phyloP scores from a whole-genome alignment of 2,888 invertebrate genomes.

The Eutolmus rufibarbis region DNA sequence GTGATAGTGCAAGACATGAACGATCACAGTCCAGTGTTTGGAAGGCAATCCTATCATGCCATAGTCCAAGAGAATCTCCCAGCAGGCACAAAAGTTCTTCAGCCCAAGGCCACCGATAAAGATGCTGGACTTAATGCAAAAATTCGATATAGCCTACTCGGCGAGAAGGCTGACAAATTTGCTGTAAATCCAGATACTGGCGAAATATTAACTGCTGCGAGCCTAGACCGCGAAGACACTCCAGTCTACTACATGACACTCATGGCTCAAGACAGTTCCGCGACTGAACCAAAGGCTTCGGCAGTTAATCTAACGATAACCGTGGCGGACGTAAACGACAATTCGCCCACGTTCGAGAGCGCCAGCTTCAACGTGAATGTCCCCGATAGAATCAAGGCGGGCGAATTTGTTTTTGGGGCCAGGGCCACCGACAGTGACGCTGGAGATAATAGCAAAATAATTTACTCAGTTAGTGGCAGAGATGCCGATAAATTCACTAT shows the following conservation, averaged over 20 bases:
- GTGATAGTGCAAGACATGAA: slow-evolving; percentile 93
- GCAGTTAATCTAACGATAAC: slow-evolving; percentile 83
- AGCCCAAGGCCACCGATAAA: slow-evolving; percentile 80
- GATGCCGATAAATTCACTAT: slow-evolving; percentile 81
- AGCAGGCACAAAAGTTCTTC: slow-evolving; percentile 77
- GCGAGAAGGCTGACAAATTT: slow-evolving; percentile 83
- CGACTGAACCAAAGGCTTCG: slow-evolving; percentile 82
- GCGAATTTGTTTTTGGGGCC: slow-evolving; percentile 90
- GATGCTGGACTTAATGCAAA: slow-evolving; percentile 86
- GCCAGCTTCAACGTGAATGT: slow-evolving; percentile 80
- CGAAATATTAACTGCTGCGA: slow-evolving; percentile 74
- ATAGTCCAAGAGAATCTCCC: slow-evolving; percentile 84
- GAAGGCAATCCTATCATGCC: slow-evolving; percentile 79
- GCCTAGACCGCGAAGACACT: slow-evolving; percentile 81
- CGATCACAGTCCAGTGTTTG: slow-evolving; percentile 90
- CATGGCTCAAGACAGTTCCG: slow-evolving; percentile 88
- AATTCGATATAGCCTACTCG: slow-evolving; percentile 83
- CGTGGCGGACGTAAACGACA: slow-evolving; percentile 85
- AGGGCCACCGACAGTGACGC: slow-evolving; percentile 85
- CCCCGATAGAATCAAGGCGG: slow-evolving; percentile 79
- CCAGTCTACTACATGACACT: slow-evolving; percentile 80
- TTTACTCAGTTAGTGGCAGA: slow-evolving; percentile 79
- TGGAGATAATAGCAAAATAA: slow-evolving; percentile 80
- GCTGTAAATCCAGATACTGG: slow-evolving; percentile 81
- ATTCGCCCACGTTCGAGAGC: slow-evolving; percentile 79